Percentiles rank a stretch among this genome's conserved stretches.
Evolutionary conservation across 2,888 invertebrate genomes (phyloP).

Genomic region (Xestia c-nigrum): DNA sequence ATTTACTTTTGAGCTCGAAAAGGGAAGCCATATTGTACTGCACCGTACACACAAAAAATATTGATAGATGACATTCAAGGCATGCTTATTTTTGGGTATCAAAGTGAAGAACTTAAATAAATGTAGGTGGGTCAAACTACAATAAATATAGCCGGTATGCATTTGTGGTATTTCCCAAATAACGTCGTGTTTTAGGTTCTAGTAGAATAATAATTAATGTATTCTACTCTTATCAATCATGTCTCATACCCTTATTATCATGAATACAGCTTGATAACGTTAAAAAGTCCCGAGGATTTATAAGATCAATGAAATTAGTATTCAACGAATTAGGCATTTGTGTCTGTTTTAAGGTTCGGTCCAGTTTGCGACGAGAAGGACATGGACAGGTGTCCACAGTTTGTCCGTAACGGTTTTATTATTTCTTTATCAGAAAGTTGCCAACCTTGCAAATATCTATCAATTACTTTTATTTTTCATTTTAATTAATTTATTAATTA

Average conservation of each 20-base stretch:
- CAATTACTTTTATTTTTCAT: no score
- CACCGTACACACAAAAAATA: no score
- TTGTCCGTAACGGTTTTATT: neutral
- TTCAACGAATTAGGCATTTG: neutral
- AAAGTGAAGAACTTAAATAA: no score
- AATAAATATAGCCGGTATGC: no score
- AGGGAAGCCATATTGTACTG: neutral
- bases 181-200: neutral
- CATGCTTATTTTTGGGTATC: no score
- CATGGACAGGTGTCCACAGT: neutral
- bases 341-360: neutral
- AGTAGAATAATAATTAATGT: constrained; percentile 12
- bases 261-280: neutral
- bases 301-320: neutral
- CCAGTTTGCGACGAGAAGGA: neutral
- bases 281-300: neutral
- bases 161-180: constrained; percentile 19
- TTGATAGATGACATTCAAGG: no score
- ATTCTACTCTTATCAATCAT: constrained; percentile 30
- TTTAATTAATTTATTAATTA: no score
- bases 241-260: constrained; percentile 17
- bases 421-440: neutral
- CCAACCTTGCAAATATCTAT: no score
- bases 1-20: neutral
- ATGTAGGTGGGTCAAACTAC: no score